Base-by-base conservation (phyloP, 2,797 vertebrate genomes). In the Poecilia picta region DNA sequence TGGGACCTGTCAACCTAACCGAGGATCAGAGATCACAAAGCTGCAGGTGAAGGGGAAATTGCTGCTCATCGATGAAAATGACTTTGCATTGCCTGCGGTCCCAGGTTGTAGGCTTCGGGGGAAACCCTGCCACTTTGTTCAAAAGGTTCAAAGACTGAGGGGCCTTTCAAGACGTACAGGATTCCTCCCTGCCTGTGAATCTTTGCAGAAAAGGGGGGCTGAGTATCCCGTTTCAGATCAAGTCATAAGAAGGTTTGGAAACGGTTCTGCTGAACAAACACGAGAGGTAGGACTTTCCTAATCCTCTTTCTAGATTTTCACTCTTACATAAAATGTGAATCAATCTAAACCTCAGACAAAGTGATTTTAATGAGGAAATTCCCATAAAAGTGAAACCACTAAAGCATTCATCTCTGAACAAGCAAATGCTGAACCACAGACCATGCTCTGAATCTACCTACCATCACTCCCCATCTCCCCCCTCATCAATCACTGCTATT, bases 401-500 rank as follows among this genome's bases (percentile, higher is more conserved):
- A 7, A 75, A 77, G 12, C 6, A 20, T 45, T 39, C 8, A 55
- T 83, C 70, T 66, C 85, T 66, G 76, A 0, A 23, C 39, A 18
- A 57, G 31, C 2, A 79, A 59, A 66, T 41, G 28, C n/a, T 16
- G 23, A 59, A 28, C 59, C 64, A 53, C 18, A 80, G n/a, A 83
- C 1, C 51, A 53, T 33, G 57, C 57, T 79, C 28, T 72, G 49
- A 43, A 74, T 73, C 8, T 31, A 11, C 80, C 66, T 2, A 77
- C 78, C 73, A 82, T 75, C 75, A 81, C 75, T 70, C 51, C 80
- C 64, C 45, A 7, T 43, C 45, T 0, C 1, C 1, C 51, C 23
- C 75, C 74, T 76, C 81, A 91, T 92, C 89, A 88, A 91, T 90
- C 89, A 88, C 51, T 46, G 45, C 70, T 79, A 88, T 85, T 78